phyloP scores from a whole-genome alignment of 2,888 invertebrate species.

The Trichopoda pennipes region DNA sequence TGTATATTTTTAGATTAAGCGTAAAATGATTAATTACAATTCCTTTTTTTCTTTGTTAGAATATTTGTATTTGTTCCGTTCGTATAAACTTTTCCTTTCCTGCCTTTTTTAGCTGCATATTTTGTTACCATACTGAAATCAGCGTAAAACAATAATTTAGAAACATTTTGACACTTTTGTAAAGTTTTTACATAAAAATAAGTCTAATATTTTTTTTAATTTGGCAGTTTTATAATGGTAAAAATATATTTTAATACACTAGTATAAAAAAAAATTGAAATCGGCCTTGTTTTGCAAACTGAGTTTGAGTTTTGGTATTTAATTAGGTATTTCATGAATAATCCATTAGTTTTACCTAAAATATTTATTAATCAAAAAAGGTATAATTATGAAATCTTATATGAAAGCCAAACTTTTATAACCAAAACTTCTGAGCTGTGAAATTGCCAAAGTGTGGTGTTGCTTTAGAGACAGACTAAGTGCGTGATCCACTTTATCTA shows the following conservation, averaged over 20 bases:
- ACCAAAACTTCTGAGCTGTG: too few relatives aligned
- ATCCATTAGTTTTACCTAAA: too few relatives aligned
- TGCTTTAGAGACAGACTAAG: too few relatives aligned
- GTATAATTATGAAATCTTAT: too few relatives aligned
- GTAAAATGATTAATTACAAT: slow-evolving; percentile 76
- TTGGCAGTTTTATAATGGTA: slow-evolving; percentile 56
- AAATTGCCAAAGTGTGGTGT: too few relatives aligned
- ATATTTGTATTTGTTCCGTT: slow-evolving; percentile 6
- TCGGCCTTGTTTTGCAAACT: too few relatives aligned
- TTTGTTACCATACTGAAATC: slow-evolving; percentile 50
- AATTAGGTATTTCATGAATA: too few relatives aligned
- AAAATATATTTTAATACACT: slow-evolving; percentile 23
- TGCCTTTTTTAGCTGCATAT: slow-evolving; percentile 1
- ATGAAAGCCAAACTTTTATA: too few relatives aligned
- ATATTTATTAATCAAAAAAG: too few relatives aligned
- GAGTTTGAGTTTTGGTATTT: too few relatives aligned
- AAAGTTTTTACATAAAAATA: slow-evolving; percentile 16
- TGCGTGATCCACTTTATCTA: too few relatives aligned
- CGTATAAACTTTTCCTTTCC: slow-evolving; percentile 25
- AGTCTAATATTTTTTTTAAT: slow-evolving; percentile 60
- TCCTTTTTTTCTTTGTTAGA: slow-evolving; percentile 70
- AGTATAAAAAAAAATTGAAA: too few relatives aligned
- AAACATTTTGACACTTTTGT: slow-evolving; percentile 63
- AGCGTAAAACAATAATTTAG: slow-evolving; percentile 71
- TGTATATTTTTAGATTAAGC: slow-evolving; percentile 46